Evolutionary conservation across 2,113 vertebrate genomes (phyloP), one percentile per base, ranked within the genome.

Genomic region (Urocolius indicus): DNA sequence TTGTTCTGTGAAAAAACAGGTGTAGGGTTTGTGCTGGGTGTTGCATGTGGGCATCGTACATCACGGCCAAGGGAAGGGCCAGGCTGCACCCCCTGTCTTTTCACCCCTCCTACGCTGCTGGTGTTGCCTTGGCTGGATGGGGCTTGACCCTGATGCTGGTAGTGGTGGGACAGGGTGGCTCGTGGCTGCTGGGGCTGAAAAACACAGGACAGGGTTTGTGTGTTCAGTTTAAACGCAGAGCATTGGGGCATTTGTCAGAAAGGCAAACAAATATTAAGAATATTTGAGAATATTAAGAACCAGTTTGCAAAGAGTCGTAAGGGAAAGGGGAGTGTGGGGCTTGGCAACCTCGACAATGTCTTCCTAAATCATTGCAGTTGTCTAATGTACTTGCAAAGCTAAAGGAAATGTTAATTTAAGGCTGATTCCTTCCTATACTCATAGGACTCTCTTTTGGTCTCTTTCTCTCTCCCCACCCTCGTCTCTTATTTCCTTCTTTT

Each of bases 361-460:
- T 94, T 77, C 82, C 87, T 80, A 52, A 90, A 51, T 66, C 63
- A 55, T 21, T 26, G 58, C 36, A 27, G 52, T 67, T 87, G 49
- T 62, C 72, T 92, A 57, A 91, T 16, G 54, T 26, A 27, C 46
- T 83, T 1, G 0, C 57, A 80, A 67, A 94, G 88, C 36, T 91
- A 73, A 91, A 93, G 71, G 29, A 69, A 84, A 87, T 49, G 49
- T 57, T 89, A 48, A 67, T 86, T 68, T 81, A 86, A 61, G 76
- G 62, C 58, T 71, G 75, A 38, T 45, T 93, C 79, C 59, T 45
- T 77, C 68, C 59, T 74, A 4, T 43, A 73, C 26, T 45, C 85
- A 38, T 32, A 78, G 52, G 21, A 20, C 67, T 93, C 26, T 10
- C 49, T 65, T 82, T 68, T 8, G 1, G 71, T n/a, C 79, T 69